Conservation (phyloP, 1,140 invertebrate species). For the Dendrolimus kikuchii region DNA sequence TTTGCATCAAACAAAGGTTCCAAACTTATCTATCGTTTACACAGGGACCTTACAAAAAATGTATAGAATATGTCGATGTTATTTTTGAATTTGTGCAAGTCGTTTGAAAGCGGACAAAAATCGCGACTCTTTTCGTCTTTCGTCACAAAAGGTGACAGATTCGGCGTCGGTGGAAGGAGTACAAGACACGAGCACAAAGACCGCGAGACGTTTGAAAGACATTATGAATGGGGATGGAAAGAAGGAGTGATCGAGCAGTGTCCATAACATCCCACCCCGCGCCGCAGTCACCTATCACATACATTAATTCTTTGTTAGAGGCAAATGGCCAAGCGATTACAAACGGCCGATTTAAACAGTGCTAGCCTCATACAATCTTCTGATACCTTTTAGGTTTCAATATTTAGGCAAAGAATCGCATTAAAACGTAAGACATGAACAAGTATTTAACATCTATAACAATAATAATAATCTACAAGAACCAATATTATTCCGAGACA, state of each 20-base stretch:
- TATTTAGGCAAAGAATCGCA: too few relatives aligned
- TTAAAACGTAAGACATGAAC: too few relatives aligned
- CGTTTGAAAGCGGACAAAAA: slow-evolving; percentile 60
- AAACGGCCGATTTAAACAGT: slow-evolving; percentile 22
- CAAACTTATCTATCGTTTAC: slow-evolving; percentile 65
- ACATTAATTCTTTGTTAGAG: slow-evolving; percentile 30
- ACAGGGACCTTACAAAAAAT: slow-evolving; percentile 54
- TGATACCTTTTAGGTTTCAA: too few relatives aligned
- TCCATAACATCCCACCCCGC: slow-evolving; percentile 14
- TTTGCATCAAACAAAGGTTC: slow-evolving; percentile 63
- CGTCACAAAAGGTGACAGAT: slow-evolving; percentile 62
- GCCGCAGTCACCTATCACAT: slow-evolving; percentile 11
- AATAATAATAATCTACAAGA: background rate
- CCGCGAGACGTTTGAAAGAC: slow-evolving; percentile 53
- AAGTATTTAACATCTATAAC: too few relatives aligned
- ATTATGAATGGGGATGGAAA: slow-evolving; percentile 55
- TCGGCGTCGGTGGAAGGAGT: slow-evolving; percentile 35
- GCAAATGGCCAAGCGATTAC: slow-evolving; percentile 17
- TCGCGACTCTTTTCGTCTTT: slow-evolving; percentile 11
- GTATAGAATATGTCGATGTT: slow-evolving; percentile 42
- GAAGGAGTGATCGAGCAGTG: slow-evolving; percentile 61
- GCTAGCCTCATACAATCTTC: slow-evolving; percentile 7
- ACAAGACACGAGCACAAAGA: slow-evolving; percentile 37
- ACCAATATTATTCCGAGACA: background rate
- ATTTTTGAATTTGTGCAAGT: slow-evolving; percentile 71